Percentiles rank a stretch among this genome's conserved stretches.
Conservation (phyloP, 2,888 invertebrate genomes). For the Brachynemurus nebulosus region DNA sequence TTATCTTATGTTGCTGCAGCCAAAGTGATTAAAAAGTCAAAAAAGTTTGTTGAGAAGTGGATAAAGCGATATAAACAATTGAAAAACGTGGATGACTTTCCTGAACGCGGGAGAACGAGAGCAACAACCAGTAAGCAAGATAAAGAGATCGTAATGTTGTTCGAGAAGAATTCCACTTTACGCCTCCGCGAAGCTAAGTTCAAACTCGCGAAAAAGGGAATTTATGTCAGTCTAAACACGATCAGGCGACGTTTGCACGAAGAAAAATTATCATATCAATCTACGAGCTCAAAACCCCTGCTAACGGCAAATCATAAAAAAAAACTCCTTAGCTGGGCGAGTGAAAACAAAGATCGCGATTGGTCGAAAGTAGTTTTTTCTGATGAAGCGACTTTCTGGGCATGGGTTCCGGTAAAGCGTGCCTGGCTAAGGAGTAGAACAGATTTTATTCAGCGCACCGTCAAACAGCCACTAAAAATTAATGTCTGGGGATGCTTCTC, state of each 20-base stretch:
- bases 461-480: background rate
- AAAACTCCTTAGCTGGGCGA: background rate
- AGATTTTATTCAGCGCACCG: background rate
- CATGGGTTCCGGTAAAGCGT: background rate
- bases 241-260: background rate
- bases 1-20: too few relatives aligned
- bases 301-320: too few relatives aligned
- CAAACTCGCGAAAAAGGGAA: background rate
- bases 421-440: background rate
- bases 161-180: background rate
- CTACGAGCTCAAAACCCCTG: background rate
- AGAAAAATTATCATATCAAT: background rate
- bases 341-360: background rate
- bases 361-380: background rate
- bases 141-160: background rate
- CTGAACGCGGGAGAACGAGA: too few relatives aligned
- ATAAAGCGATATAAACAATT: background rate
- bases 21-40: too few relatives aligned
- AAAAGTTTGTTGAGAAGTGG: background rate
- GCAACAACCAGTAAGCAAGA: background rate
- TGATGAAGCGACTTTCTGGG: background rate
- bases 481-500: conserved; percentile 1
- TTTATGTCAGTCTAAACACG: background rate
- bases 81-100: background rate
- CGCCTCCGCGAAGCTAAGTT: background rate